These are phyloP conservation scores for Darevskia nairensis DNA, from an alignment of 2,797 vertebrate genomes.

Conservation along the genomic window DNA sequence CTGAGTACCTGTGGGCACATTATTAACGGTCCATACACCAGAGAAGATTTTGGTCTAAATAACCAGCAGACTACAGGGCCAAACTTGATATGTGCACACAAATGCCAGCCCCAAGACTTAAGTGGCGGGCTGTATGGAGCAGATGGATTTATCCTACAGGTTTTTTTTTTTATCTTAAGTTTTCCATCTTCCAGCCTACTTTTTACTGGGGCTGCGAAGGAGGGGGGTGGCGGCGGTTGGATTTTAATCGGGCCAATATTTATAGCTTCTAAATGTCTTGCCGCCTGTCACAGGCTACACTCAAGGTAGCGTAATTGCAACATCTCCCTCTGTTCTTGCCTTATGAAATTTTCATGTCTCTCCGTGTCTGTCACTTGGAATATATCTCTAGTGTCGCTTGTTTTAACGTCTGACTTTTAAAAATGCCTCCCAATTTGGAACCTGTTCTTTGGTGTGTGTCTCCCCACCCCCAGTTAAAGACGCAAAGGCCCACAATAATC, in stretches of 20 bases:
- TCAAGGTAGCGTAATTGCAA: slow-evolving; percentile 56
- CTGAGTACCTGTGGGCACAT: neutral
- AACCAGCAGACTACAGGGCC: neutral
- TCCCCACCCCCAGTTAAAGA: too few species aligned
- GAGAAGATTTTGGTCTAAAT: neutral
- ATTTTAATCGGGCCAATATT: slow-evolving; percentile 63
- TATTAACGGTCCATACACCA: neutral
- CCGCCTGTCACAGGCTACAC: slow-evolving; percentile 55
- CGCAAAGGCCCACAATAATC: neutral
- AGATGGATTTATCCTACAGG: neutral
- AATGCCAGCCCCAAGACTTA: too few species aligned
- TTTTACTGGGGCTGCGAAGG: slow-evolving; percentile 2
- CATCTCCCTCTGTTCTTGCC: slow-evolving; percentile 44
- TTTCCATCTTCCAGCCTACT: slow-evolving; percentile 10
- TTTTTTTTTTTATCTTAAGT: neutral
- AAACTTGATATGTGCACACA: neutral
- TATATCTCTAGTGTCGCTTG: slow-evolving; percentile 29
- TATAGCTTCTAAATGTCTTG: slow-evolving; percentile 64
- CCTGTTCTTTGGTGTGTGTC: neutral
- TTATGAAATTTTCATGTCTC: slow-evolving; percentile 48
- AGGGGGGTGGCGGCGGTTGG: neutral
- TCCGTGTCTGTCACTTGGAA: slow-evolving; percentile 37
- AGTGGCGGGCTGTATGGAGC: neutral
- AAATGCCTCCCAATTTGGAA: slow-evolving; percentile 38
- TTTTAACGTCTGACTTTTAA: slow-evolving; percentile 47